A percentile compares a stretch with the other conserved stretches of the same genome.
These are phyloP conservation scores for Zaprionus lachaisei DNA, from an alignment of 1,140 invertebrate species.

Conservation along the genomic window DNA sequence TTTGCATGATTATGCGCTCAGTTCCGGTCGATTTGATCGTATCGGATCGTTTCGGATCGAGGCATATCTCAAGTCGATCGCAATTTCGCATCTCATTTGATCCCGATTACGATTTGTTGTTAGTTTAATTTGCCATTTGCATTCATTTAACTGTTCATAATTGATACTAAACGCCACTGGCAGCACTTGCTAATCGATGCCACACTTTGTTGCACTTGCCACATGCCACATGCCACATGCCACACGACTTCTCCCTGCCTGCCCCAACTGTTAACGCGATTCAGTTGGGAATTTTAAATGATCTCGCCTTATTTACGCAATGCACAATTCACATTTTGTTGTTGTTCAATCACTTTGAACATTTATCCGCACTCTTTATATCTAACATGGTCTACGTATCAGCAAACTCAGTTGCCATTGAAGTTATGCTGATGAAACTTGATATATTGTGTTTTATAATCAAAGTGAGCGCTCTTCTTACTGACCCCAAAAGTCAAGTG, in stretches of 20 bases:
- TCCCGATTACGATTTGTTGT: slow-evolving; percentile 11
- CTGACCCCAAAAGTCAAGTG: not conserved
- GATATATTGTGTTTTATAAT: not conserved
- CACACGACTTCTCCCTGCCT: not conserved
- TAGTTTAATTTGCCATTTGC: slow-evolving; percentile 10
- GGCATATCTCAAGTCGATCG: slow-evolving; percentile 1
- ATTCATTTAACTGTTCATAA: slow-evolving; percentile 9
- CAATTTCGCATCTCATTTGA: slow-evolving; percentile 36
- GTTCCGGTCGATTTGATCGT: slow-evolving; percentile 60
- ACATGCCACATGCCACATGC: slow-evolving; percentile 7
- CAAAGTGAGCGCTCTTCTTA: not conserved
- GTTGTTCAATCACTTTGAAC: not conserved
- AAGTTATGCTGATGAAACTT: slow-evolving; percentile 6
- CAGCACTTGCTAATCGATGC: slow-evolving; percentile 21
- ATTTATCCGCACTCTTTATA: not conserved
- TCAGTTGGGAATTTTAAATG: slow-evolving; percentile 9
- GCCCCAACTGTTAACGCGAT: slow-evolving; percentile 3
- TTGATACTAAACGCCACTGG: not conserved
- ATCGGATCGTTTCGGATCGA: slow-evolving; percentile 20
- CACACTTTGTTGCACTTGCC: slow-evolving; percentile 19
- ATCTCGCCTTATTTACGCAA: not conserved
- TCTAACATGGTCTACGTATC: not conserved
- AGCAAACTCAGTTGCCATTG: not conserved
- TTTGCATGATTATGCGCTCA: slow-evolving; percentile 76
- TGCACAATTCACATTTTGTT: not conserved